Evolutionary conservation across 2,113 vertebrate species (phyloP).

Genomic region (Hystrix cristata): DNA sequence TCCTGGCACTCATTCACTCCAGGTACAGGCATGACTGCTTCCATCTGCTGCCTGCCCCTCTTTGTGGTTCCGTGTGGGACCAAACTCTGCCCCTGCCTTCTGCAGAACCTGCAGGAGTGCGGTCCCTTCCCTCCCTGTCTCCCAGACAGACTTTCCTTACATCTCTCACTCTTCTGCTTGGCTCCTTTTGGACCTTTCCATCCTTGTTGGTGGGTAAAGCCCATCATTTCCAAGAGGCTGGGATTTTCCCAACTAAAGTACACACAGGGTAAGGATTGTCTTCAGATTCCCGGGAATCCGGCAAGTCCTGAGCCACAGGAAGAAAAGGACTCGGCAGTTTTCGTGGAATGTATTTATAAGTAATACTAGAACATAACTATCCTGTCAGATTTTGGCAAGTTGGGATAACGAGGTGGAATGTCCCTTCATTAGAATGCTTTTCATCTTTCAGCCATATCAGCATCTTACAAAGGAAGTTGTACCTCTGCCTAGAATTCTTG

Average conservation of each 20-base stretch:
- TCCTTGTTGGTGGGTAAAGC: not conserved
- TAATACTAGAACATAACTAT: slow-evolving; percentile 8
- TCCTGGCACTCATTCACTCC: rapidly evolving
- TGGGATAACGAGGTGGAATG: not conserved
- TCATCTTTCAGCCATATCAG: not conserved
- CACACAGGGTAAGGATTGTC: not conserved
- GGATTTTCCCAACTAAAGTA: not conserved
- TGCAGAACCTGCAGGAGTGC: not conserved
- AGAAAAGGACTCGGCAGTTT: not conserved
- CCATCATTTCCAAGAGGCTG: not conserved
- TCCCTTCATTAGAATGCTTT: not conserved
- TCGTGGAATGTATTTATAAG: not conserved
- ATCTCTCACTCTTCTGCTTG: not conserved
- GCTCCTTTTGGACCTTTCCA: not conserved
- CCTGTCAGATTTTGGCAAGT: slow-evolving; percentile 11
- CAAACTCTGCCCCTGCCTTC: not conserved
- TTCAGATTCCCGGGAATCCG: not conserved
- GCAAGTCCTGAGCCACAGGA: not conserved
- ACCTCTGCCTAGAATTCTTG: not conserved
- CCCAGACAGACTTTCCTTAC: not conserved
- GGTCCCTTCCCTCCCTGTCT: not conserved
- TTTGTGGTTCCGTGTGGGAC: not conserved
- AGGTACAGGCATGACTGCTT: not conserved
- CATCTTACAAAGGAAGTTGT: not conserved
- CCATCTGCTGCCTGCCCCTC: not conserved